Evolutionary conservation across 2,113 vertebrate species (phyloP), one percentile per base, ranked within the genome.

Genomic region (Mus spicilegus): DNA sequence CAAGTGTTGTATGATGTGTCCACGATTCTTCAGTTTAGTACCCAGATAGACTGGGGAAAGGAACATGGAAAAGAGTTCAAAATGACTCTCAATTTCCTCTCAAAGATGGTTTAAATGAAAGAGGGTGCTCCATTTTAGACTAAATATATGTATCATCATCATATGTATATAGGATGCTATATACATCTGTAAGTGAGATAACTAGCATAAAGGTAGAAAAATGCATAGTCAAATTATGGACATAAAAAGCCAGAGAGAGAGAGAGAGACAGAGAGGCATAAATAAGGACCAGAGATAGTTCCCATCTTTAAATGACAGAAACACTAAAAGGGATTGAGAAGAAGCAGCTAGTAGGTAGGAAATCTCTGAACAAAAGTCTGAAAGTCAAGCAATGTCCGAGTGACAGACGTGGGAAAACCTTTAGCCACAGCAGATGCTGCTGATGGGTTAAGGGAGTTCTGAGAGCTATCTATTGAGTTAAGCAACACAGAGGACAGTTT

Each of bases 41-140:
- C 63, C 61, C 42, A 14, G 6, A 67, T 72, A 80, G 28, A 42
- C 58, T 80, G 26, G 39, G 4, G 3, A 3, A 42, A 30, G 33
- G 0, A 30, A 26, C 26, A 36, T 49, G 73, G 69, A 42, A n/a
- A 77, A 88, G 51, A 90, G 51, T 67, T 76, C 81, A 65, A 61
- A 95, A 92, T 92, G 69, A 91, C 9, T 87, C 39, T 16, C 49
- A 9, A 4, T 78, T 95, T 91, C 85, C 67, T 94, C 28, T 56
- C 49, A 36, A 77, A 14, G 33, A 28, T 58, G 5, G 30, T 77
- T 65, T 16, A 39, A 46, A 39, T 85, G 39, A 65, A 85, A 63
- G 1, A 16, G 56, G 36, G 54, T 92, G 4, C 30, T 97, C 28
- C 70, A 33, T 90, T 92, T 75, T 91, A 56, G 19, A 82, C 20